phyloP scores from a whole-genome alignment of 23 tunicate genomes.

The Styela clava region DNA sequence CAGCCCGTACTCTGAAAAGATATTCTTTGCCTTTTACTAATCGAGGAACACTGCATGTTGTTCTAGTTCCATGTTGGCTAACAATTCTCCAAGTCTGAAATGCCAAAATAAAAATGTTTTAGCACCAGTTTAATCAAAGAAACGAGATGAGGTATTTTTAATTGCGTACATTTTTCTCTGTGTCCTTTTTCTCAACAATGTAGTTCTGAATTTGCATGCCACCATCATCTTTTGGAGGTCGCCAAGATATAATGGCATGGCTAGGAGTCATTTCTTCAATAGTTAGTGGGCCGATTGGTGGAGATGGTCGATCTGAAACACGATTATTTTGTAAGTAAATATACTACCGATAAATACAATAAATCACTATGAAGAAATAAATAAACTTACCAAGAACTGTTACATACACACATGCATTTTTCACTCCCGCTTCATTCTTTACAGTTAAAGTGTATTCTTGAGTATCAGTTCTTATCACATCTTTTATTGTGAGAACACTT shows the following conservation, averaged over 20 bases:
- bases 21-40: slow-evolving; percentile 67
- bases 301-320: slow-evolving; percentile 50
- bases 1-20: slow-evolving; percentile 89
- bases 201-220: slow-evolving; percentile 76
- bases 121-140: too few relatives aligned
- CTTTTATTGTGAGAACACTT: slow-evolving; percentile 41
- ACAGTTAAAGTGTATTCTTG: slow-evolving; percentile 78
- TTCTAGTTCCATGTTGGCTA: slow-evolving; percentile 60
- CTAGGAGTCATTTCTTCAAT: slow-evolving; percentile 79
- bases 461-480: slow-evolving; percentile 63
- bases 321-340: not conserved
- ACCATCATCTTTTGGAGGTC: slow-evolving; percentile 97
- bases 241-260: slow-evolving; percentile 81
- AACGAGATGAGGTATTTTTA: too few relatives aligned
- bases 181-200: slow-evolving; percentile 76
- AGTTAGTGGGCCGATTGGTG: slow-evolving; percentile 78
- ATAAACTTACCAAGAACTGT: slow-evolving; percentile 52
- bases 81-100: slow-evolving; percentile 46
- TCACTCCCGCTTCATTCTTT: slow-evolving; percentile 78
- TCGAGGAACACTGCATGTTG: slow-evolving; percentile 82
- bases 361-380: not conserved
- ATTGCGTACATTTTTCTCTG: slow-evolving; percentile 49
- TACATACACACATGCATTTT: slow-evolving; percentile 59
- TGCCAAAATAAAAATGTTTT: too few relatives aligned
- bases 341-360: not conserved